Base-by-base conservation (phyloP, 2,113 vertebrate species). In the Peucedramus taeniatus region DNA sequence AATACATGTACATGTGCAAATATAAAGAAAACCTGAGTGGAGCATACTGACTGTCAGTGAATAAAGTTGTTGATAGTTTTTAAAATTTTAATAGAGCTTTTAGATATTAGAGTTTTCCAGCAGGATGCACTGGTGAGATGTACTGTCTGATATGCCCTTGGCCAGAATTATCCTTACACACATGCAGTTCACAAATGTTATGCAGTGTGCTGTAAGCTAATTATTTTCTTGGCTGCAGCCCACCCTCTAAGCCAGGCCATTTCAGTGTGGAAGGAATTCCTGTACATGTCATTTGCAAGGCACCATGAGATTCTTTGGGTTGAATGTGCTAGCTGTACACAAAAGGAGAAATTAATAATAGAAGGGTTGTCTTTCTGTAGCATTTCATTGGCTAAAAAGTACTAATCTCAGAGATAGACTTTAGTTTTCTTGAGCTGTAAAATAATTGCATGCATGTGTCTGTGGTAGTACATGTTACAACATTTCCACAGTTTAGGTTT, bases 201-300 rank as follows among this genome's bases (percentile, higher is more conserved):
- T 59, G 78, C 72, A 47, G 72, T 70, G 61, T 93, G 74, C 63
- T 89, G 35, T 84, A 87, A 91, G 86, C 83, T 92, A 81, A 81
- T 95, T 91, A 82, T 92, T 87, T 93, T 91, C 92, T 90, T 96
- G 89, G 72, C 75, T 91, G 33, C 82, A 84, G 69, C 89, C 84
- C 74, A 86, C 81, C 75, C n/a, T 44, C 60, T 81, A 83, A 86
- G 75, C 47, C 75, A n/a, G 59, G 71, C 51, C 47, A 49, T 85
- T 94, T 74, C 59, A 50, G 31, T 17, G 33, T 20, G 59, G 91
- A 87, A 94, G 84, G 74, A 93, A 96, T 89, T 93, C 91, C 91
- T 76, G 26, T 49, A 76, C n/a, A 5, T 42, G 74, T 79, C 53
- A 87, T 57, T 72, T 87, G 44, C 78, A 83, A 91, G 91, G 53